Conservation (phyloP, 2,113 vertebrate genomes). For the Macrotus californicus region DNA sequence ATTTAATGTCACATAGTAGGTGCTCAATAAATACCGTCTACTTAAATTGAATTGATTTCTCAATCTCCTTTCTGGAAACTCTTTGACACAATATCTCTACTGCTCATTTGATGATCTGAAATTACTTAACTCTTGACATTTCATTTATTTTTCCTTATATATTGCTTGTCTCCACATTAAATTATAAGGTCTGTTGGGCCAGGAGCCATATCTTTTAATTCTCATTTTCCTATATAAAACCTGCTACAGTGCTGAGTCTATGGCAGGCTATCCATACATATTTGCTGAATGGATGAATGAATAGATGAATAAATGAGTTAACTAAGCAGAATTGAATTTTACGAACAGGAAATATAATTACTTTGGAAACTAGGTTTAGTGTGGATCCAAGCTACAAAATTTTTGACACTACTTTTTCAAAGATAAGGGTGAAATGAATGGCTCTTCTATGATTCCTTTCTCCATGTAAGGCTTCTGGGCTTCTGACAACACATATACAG, state of each 20-base stretch:
- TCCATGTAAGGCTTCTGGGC: background rate
- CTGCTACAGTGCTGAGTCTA: background rate
- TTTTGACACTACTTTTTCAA: background rate
- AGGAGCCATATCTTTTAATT: slow-evolving; percentile 5
- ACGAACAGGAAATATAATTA: slow-evolving; percentile 7
- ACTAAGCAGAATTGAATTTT: slow-evolving; percentile 14
- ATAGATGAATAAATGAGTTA: background rate
- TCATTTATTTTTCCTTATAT: slow-evolving; percentile 15
- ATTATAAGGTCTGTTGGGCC: background rate
- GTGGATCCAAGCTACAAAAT: background rate
- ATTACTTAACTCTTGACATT: background rate
- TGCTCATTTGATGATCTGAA: background rate
- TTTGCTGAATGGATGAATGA: background rate
- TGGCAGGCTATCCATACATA: background rate
- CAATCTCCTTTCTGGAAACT: background rate
- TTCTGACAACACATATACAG: background rate
- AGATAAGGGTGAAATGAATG: background rate
- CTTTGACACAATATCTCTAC: background rate
- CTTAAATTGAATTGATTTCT: background rate
- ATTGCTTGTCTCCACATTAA: background rate
- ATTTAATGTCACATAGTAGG: background rate
- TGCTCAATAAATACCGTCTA: background rate
- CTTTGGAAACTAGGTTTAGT: background rate
- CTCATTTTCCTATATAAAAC: slow-evolving; percentile 13
- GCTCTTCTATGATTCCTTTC: background rate